phyloP scores from a whole-genome alignment of 1,140 invertebrate genomes.

The Campodea augens region DNA sequence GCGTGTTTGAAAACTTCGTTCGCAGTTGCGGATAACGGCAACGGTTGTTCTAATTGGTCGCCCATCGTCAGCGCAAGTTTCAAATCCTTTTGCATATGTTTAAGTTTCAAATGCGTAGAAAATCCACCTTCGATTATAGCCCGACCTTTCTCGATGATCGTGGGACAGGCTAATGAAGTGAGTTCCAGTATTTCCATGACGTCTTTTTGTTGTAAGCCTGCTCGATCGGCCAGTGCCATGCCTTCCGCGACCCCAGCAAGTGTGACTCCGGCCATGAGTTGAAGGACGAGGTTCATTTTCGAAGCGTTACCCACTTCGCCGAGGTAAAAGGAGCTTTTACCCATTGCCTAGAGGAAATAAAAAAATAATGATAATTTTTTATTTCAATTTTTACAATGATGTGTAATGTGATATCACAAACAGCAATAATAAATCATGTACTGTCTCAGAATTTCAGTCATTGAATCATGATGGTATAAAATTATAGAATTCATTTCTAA shows the following conservation, averaged over 20 bases:
- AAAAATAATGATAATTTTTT: conserved; percentile 9
- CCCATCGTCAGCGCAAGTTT: conserved; percentile 67
- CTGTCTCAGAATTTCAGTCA: too few species aligned
- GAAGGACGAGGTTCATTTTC: conserved; percentile 85
- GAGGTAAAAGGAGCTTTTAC: conserved; percentile 75
- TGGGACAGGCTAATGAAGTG: conserved; percentile 59
- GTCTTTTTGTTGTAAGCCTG: conserved; percentile 71
- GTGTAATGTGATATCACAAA: too few species aligned
- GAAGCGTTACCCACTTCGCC: conserved; percentile 81
- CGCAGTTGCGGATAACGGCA: conserved; percentile 71
- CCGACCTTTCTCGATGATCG: conserved; percentile 72
- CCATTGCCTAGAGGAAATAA: conserved; percentile 46
- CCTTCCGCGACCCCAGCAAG: conserved; percentile 77
- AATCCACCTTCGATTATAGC: conserved; percentile 66
- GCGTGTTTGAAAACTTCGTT: conserved; percentile 94
- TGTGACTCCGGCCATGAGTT: conserved; percentile 66
- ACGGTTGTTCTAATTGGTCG: conserved; percentile 70
- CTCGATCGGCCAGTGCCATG: conserved; percentile 78
- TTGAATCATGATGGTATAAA: too few species aligned
- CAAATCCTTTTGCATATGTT: conserved; percentile 90
- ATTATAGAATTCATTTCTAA: too few species aligned
- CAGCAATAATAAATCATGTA: too few species aligned
- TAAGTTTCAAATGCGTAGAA: conserved; percentile 56
- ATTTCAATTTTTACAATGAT: too few species aligned
- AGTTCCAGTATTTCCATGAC: conserved; percentile 73